Conservation (phyloP, 2,797 vertebrate species). For the Novumbra hubbsi region DNA sequence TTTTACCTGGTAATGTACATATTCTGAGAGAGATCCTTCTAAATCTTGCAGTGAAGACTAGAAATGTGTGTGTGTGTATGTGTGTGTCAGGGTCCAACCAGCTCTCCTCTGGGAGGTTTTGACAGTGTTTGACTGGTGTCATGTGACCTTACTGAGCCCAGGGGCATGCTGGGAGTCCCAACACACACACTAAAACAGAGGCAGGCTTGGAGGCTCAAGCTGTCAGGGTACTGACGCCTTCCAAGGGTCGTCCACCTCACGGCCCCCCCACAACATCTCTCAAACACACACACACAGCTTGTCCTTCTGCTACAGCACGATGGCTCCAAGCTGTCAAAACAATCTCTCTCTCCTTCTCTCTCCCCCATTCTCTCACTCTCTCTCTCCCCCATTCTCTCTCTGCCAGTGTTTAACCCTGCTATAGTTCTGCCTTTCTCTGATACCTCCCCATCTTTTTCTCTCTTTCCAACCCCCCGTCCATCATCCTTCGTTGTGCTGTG, state of each 20-base stretch:
- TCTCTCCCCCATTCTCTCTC: background rate
- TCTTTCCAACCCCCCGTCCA: background rate
- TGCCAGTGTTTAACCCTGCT: background rate
- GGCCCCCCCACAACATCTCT: constrained; percentile 24
- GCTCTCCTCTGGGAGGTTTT: constrained; percentile 40
- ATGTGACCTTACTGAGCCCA: constrained; percentile 44
- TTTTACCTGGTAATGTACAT: no score
- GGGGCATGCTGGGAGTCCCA: constrained; percentile 31
- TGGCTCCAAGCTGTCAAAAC: constrained; percentile 76
- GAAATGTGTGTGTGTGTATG: constrained; percentile 1
- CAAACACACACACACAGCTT: constrained; percentile 41
- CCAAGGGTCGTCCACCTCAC: constrained; percentile 14
- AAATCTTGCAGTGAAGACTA: background rate
- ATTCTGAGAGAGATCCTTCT: no score
- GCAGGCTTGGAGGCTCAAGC: constrained; percentile 41
- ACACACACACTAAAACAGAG: constrained; percentile 10
- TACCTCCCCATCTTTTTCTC: no score
- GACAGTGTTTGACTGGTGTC: constrained; percentile 48
- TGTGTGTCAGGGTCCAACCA: constrained; percentile 26
- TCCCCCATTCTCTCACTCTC: constrained; percentile 32
- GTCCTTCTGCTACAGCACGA: constrained; percentile 67
- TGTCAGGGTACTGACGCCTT: constrained; percentile 21
- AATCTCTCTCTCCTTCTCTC: constrained; percentile 51
- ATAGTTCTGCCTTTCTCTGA: background rate
- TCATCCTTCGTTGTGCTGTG: background rate